Conservation (phyloP, 1,140 invertebrate species). For the Tetranychus cinnabarinus region DNA sequence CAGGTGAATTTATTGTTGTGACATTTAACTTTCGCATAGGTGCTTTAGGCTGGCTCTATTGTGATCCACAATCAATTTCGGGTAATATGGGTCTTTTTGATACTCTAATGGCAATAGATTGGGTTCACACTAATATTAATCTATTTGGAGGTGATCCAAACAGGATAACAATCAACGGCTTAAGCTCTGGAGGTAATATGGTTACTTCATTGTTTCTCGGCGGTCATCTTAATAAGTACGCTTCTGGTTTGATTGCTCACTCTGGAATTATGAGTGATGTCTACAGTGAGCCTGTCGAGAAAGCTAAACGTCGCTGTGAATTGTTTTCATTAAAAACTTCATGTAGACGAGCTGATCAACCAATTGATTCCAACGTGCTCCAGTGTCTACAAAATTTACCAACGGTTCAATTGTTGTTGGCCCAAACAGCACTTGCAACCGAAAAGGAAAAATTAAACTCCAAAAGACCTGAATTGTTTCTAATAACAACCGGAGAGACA, state of each 20-base stretch:
- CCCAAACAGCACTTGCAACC: neutral
- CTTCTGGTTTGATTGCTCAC: neutral
- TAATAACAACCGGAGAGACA: neutral
- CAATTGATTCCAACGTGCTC: neutral
- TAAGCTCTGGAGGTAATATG: neutral
- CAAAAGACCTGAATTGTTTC: neutral
- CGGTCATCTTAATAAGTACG: neutral
- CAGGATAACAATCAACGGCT: neutral
- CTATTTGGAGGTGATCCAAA: neutral
- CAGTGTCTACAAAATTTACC: neutral
- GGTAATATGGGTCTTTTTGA: neutral
- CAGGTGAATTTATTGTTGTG: neutral
- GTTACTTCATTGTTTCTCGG: neutral
- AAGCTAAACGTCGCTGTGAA: neutral
- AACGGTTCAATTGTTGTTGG: neutral
- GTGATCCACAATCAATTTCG: neutral
- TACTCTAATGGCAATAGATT: neutral
- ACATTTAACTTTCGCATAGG: neutral
- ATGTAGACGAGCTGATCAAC: neutral
- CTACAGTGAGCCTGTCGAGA: neutral
- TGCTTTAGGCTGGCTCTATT: neutral
- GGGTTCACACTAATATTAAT: neutral
- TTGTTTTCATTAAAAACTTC: no score
- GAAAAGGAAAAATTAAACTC: neutral
- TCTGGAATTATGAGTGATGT: neutral